Percentiles rank a stretch among this genome's conserved stretches.
phyloP scores from a whole-genome alignment of 1,140 invertebrate genomes.

The Chionoecetes opilio region DNA sequence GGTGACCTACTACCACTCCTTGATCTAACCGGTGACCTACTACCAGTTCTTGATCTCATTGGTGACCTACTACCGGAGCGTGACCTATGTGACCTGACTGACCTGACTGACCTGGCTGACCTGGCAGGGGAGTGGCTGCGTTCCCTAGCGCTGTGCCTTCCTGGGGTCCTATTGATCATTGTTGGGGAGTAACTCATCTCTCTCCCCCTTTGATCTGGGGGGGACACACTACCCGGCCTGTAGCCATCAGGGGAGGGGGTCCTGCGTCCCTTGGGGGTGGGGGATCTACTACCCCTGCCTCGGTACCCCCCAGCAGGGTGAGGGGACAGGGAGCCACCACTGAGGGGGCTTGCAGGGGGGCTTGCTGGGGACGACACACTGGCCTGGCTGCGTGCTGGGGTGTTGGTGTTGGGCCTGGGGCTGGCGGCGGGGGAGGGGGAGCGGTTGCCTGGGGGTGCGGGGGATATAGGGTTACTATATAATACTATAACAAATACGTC shows the following conservation, averaged over 20 bases:
- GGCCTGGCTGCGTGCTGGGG: conserved; percentile 1
- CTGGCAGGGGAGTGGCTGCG: not conserved
- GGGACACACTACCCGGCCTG: not conserved
- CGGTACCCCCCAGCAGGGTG: not conserved
- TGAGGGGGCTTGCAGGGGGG: conserved; percentile 31
- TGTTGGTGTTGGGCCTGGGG: conserved; percentile 36
- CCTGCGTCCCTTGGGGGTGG: conserved; percentile 5
- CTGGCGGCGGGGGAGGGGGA: conserved; percentile 66
- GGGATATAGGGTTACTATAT: no score
- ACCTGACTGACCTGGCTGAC: no score
- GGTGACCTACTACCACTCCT: conserved; percentile 52
- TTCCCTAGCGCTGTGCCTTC: conserved; percentile 56
- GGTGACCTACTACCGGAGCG: not conserved
- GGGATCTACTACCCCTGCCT: not conserved
- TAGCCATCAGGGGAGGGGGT: not conserved
- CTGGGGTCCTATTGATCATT: conserved; percentile 23
- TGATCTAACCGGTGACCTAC: conserved; percentile 23
- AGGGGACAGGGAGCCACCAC: not conserved
- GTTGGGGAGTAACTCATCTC: not conserved
- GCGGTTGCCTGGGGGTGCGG: conserved; percentile 31
- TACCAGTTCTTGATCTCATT: not conserved
- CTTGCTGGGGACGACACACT: conserved; percentile 48
- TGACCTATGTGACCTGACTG: not conserved
- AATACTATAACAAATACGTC: no score
- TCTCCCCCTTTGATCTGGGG: not conserved